These are phyloP conservation scores for Rhimphoctona megacephalus DNA, from an alignment of 2,888 invertebrate species.

Conservation along the genomic window DNA sequence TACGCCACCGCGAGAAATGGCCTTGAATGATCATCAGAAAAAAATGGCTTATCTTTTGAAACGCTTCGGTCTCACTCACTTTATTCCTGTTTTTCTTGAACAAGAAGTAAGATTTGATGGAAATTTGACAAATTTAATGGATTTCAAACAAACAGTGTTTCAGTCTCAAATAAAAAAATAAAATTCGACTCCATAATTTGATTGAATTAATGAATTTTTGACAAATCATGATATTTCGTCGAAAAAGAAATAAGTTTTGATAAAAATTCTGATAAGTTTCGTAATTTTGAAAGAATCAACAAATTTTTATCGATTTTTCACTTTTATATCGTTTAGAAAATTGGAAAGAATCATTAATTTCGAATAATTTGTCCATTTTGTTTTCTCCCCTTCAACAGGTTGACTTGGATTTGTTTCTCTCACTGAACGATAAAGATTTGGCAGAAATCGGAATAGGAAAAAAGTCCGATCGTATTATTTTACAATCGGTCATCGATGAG, in stretches of 20 bases:
- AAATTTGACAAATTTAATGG: background rate
- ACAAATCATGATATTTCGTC: background rate
- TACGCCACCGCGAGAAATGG: constrained; percentile 79
- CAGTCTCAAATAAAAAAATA: background rate
- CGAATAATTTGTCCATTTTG: background rate
- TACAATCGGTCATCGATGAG: constrained; percentile 75
- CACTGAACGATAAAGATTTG: constrained; percentile 79
- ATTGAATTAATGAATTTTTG: background rate
- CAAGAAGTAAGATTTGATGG: constrained; percentile 77
- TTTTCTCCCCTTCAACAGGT: constrained; percentile 72
- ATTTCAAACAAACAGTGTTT: background rate
- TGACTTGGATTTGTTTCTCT: constrained; percentile 80
- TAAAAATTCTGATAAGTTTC: background rate
- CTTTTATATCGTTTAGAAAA: background rate
- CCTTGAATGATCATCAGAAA: constrained; percentile 74
- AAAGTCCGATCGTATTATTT: constrained; percentile 75
- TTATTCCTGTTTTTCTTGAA: constrained; percentile 78
- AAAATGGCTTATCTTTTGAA: constrained; percentile 77
- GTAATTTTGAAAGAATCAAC: too few relatives aligned
- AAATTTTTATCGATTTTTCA: background rate
- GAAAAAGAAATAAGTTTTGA: background rate
- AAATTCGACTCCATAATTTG: background rate
- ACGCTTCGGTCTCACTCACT: constrained; percentile 75
- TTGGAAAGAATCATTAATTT: background rate
- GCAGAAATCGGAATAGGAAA: constrained; percentile 80